phyloP scores from a whole-genome alignment of 2,797 vertebrate genomes.

The Xiphorhynchus erythropygius region DNA sequence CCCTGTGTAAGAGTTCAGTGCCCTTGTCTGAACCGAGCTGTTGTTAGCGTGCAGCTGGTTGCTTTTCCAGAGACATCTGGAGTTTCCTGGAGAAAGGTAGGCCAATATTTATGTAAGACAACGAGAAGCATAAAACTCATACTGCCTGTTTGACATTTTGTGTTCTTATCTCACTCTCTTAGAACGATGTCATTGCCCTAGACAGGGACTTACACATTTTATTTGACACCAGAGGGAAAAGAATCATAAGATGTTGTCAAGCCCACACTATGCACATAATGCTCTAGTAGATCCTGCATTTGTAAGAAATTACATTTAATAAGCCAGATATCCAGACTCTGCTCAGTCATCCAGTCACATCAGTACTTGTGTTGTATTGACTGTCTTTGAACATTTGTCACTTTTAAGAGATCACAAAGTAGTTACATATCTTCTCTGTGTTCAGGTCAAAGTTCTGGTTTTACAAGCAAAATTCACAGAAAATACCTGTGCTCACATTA shows the following conservation, averaged over 20 bases:
- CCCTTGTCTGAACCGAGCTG: neutral
- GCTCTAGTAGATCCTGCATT: neutral
- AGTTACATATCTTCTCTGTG: neutral
- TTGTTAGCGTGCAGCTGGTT: neutral
- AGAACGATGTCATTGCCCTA: neutral
- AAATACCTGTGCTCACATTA: neutral
- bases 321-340: neutral
- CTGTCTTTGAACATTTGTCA: neutral
- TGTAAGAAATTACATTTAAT: slow-evolving; percentile 3
- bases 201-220: neutral
- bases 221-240: neutral
- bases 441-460: neutral
- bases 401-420: neutral
- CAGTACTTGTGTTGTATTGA: neutral
- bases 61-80: slow-evolving; percentile 1
- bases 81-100: slow-evolving; percentile 6
- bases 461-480: neutral
- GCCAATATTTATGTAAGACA: neutral
- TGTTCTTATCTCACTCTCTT: neutral
- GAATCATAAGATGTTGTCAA: neutral
- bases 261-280: neutral
- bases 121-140: neutral
- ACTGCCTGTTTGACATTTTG: neutral
- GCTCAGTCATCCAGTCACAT: neutral
- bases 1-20: neutral